These are phyloP conservation scores for Ascaphus truei DNA, from an alignment of 2,113 vertebrate genomes.

Conservation along the genomic window DNA sequence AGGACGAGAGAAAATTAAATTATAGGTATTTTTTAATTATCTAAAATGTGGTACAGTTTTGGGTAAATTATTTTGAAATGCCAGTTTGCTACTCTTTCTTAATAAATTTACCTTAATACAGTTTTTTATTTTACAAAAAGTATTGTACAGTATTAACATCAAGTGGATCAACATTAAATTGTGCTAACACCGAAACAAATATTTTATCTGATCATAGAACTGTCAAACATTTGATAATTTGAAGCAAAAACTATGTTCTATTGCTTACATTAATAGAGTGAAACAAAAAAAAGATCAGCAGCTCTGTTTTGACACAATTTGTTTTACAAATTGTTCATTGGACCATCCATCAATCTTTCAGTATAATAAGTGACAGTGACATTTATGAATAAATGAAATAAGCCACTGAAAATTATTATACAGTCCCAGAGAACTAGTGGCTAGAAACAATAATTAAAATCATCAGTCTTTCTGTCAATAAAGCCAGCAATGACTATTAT, in stretches of 20 bases:
- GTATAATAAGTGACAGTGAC: slow-evolving; percentile 64
- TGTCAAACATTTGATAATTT: neutral
- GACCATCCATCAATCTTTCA: slow-evolving; percentile 69
- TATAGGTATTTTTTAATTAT: no score
- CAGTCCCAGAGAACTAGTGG: slow-evolving; percentile 25
- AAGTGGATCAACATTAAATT: no score
- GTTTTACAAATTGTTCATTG: slow-evolving; percentile 46
- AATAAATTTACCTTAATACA: no score
- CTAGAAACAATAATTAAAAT: slow-evolving; percentile 39
- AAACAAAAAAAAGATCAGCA: slow-evolving; percentile 19
- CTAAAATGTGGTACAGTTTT: no score
- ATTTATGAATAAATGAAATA: slow-evolving; percentile 59
- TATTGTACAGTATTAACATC: no score
- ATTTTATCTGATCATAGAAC: neutral
- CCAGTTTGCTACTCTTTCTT: no score
- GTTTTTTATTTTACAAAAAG: no score
- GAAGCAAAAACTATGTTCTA: neutral
- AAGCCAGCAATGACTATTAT: slow-evolving; percentile 26
- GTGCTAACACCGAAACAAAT: no score
- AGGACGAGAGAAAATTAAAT: no score
- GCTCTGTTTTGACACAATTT: slow-evolving; percentile 31
- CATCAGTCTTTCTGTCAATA: slow-evolving; percentile 39
- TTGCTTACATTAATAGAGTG: slow-evolving; percentile 29
- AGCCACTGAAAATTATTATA: slow-evolving; percentile 39
- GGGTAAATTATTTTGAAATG: no score